These are phyloP conservation scores for Luperina nickerlii DNA, from an alignment of 2,888 invertebrate genomes.

Conservation along the genomic window DNA sequence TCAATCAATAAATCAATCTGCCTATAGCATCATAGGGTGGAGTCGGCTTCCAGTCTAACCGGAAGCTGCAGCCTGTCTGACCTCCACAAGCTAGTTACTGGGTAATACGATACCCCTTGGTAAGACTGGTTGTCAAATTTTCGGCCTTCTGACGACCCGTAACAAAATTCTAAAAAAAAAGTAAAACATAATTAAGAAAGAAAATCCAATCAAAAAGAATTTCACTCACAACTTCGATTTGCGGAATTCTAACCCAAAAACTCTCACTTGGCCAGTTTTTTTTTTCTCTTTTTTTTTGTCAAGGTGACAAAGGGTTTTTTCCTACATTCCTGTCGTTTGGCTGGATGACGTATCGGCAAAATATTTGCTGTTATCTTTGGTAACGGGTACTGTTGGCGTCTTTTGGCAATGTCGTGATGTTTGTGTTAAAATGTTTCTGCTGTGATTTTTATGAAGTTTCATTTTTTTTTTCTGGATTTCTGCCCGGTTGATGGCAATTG, in stretches of 20 bases:
- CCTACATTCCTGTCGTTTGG: conserved; percentile 46
- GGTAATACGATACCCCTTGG: not conserved
- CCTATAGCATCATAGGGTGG: too few species aligned
- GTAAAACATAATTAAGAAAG: not conserved
- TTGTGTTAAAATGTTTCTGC: conserved; percentile 25
- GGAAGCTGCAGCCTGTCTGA: too few species aligned
- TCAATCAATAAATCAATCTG: too few species aligned
- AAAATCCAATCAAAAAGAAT: conserved; percentile 3
- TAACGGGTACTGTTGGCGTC: conserved; percentile 61
- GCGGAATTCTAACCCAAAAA: conserved; percentile 15
- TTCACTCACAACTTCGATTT: not conserved
- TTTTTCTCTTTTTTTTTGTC: conserved; percentile 3
- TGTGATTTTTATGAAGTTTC: not conserved
- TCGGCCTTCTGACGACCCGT: too few species aligned
- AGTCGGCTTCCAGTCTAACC: too few species aligned
- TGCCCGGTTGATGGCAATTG: not conserved
- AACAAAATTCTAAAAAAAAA: not conserved
- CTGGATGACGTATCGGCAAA: conserved; percentile 59
- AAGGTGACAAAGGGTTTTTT: conserved; percentile 62
- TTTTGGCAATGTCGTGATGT: conserved; percentile 40
- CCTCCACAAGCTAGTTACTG: too few species aligned
- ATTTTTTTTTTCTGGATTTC: not conserved
- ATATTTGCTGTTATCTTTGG: conserved; percentile 61
- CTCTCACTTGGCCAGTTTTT: conserved; percentile 50
- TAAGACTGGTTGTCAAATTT: not conserved